Conservation (phyloP, 2,888 invertebrate species). For the Prosapia bicincta region DNA sequence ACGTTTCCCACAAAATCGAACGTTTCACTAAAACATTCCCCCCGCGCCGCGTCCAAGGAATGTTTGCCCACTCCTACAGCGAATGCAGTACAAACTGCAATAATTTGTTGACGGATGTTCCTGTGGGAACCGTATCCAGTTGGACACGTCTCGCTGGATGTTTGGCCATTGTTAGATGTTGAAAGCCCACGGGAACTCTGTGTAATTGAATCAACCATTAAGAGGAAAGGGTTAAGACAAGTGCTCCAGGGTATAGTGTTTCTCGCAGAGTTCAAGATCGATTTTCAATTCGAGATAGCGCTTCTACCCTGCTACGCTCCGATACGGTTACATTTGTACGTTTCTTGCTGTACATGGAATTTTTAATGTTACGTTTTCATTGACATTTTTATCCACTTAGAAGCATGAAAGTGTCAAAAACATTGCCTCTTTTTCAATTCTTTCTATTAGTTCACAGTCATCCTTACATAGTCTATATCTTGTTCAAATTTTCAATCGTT, state of each 20-base stretch:
- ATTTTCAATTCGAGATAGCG: background rate
- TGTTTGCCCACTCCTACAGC: too few species aligned
- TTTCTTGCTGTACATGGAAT: too few species aligned
- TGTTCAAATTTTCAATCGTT: too few species aligned
- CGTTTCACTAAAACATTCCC: too few species aligned
- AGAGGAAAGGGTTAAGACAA: background rate
- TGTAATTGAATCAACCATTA: constrained; percentile 2
- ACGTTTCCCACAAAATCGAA: too few species aligned
- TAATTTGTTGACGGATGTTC: background rate
- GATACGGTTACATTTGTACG: too few species aligned
- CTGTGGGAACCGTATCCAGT: background rate
- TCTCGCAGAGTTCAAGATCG: background rate
- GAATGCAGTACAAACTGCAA: background rate
- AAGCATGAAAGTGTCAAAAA: too few species aligned
- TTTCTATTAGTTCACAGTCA: too few species aligned
- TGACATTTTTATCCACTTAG: too few species aligned
- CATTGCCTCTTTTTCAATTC: too few species aligned
- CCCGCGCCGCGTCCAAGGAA: background rate
- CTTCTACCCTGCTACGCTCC: background rate
- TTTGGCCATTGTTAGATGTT: background rate
- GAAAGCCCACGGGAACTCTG: background rate
- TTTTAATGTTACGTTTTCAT: too few species aligned
- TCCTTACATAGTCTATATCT: too few species aligned
- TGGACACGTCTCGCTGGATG: background rate
- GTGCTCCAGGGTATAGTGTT: background rate